phyloP scores from a whole-genome alignment of 1,140 invertebrate species.

The Sycobia sp. region DNA sequence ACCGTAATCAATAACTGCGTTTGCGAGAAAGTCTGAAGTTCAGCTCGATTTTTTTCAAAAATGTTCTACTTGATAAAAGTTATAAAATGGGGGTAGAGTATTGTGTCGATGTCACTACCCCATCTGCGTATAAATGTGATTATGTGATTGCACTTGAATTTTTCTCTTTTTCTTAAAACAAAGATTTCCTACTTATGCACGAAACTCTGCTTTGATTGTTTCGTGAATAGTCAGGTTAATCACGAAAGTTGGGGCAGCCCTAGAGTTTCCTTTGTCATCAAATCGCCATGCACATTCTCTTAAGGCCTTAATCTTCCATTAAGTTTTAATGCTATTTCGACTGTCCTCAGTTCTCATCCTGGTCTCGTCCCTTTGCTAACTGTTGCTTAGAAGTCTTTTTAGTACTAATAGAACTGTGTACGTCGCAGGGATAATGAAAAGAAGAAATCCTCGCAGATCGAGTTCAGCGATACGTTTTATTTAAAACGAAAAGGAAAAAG shows the following conservation, averaged over 20 bases:
- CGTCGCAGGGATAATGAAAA: neutral
- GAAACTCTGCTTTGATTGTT: conserved; percentile 31
- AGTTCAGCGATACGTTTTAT: too few species aligned
- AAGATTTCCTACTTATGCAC: conserved; percentile 10
- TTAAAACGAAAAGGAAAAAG: too few species aligned
- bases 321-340: conserved; percentile 30
- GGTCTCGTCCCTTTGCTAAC: conserved; percentile 2
- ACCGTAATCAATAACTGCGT: too few species aligned
- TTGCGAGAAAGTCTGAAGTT: too few species aligned
- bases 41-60: too few species aligned
- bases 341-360: neutral
- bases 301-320: conserved; percentile 34
- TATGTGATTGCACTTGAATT: too few species aligned
- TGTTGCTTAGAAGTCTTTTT: conserved; percentile 18
- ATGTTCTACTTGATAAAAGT: too few species aligned
- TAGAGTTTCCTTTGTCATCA: conserved; percentile 30
- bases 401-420: neutral
- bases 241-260: conserved; percentile 20
- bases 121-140: too few species aligned
- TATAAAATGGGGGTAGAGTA: too few species aligned
- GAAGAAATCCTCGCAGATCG: neutral
- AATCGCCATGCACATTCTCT: conserved; percentile 27
- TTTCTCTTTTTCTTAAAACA: too few species aligned
- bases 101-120: too few species aligned
- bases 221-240: conserved; percentile 30